phyloP scores from a whole-genome alignment of 2,888 invertebrate species.

The Brachyopa scutellaris region DNA sequence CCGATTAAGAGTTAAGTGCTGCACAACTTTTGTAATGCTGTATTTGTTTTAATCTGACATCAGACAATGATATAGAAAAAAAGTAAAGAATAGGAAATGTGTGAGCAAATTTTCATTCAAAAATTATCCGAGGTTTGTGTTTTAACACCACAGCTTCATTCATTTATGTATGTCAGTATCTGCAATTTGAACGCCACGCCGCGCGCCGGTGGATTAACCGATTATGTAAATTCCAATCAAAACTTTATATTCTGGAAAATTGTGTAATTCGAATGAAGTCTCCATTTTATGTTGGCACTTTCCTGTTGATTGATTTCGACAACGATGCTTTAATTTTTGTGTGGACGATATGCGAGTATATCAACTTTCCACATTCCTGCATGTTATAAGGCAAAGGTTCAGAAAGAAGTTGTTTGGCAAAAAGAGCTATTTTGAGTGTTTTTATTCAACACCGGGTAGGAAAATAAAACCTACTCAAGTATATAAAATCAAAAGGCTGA shows the following conservation, averaged over 20 bases:
- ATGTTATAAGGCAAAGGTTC: too few relatives aligned
- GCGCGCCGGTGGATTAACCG: neutral
- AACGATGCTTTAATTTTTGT: neutral
- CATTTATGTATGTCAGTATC: too few relatives aligned
- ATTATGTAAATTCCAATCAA: constrained; percentile 22
- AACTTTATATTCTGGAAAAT: constrained; percentile 12
- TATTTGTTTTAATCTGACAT: neutral
- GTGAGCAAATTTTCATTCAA: neutral
- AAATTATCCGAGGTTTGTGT: neutral
- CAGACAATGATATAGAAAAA: neutral
- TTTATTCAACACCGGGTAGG: too few relatives aligned
- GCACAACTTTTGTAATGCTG: neutral
- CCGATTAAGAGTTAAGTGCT: neutral
- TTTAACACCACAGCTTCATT: too few relatives aligned
- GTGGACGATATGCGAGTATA: neutral
- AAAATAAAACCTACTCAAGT: too few relatives aligned
- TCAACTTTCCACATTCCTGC: constrained; percentile 4
- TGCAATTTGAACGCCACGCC: too few relatives aligned
- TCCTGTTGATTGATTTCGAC: constrained; percentile 2
- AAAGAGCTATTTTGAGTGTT: too few relatives aligned
- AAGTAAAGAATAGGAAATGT: neutral
- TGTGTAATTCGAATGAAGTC: neutral
- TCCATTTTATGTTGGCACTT: neutral
- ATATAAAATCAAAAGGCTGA: too few relatives aligned
- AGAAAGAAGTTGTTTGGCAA: too few relatives aligned